Percentiles rank a stretch among this genome's conserved stretches.
These are phyloP conservation scores for Pogonomyrmex barbatus DNA, from an alignment of 1,140 invertebrate species.

Conservation along the genomic window DNA sequence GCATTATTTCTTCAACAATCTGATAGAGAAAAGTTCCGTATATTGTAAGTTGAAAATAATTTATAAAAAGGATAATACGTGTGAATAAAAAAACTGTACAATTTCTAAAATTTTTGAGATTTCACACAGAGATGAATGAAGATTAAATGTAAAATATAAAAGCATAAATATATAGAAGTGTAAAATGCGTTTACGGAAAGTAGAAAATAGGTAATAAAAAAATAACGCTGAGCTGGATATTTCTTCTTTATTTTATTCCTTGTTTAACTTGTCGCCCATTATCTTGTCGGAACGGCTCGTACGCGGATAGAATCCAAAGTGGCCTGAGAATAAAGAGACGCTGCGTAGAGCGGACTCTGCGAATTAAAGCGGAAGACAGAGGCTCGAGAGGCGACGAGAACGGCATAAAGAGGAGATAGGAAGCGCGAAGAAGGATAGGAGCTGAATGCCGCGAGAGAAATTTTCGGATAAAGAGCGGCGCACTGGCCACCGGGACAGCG, in stretches of 20 bases:
- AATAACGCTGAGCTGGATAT: not conserved
- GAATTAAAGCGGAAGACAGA: conserved; percentile 62
- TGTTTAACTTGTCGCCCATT: conserved; percentile 50
- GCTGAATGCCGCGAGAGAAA: conserved; percentile 42
- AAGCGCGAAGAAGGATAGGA: conserved; percentile 33
- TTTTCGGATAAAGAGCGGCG: conserved; percentile 40
- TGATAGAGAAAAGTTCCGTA: not conserved
- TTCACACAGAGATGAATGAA: not conserved
- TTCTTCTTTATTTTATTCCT: conserved; percentile 30
- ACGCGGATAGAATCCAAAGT: conserved; percentile 57
- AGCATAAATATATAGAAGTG: not conserved
- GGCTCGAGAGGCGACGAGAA: not conserved
- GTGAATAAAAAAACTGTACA: not conserved
- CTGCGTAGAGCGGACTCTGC: not conserved
- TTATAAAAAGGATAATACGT: not conserved
- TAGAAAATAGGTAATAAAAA: conserved; percentile 6
- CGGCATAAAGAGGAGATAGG: conserved; percentile 45
- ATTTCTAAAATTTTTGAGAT: not conserved
- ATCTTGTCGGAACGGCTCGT: conserved; percentile 51
- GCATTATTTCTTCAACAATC: not conserved
- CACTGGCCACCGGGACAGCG: conserved; percentile 4
- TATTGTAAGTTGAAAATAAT: not conserved
- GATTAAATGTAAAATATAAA: not conserved
- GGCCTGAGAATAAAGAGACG: conserved; percentile 32
- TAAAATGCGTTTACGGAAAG: not conserved